Base-by-base conservation (phyloP, 2,113 vertebrate species). In the Nerophis ophidion region DNA sequence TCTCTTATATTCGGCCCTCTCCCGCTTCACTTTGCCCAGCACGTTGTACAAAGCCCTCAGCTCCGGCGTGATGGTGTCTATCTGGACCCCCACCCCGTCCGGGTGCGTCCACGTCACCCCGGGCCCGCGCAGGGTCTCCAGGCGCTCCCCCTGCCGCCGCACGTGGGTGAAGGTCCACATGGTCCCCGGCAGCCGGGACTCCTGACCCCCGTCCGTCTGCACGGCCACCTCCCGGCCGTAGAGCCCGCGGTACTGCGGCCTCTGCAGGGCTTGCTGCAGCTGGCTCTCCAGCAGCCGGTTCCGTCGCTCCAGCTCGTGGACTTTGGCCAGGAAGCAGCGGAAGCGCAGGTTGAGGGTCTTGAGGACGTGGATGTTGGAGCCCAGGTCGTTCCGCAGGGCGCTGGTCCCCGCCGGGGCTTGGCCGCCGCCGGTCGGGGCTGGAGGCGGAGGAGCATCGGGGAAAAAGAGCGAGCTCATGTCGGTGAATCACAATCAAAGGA, bases 101-200 rank as follows among this genome's bases (percentile, higher is more conserved):
- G 91, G 91, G 17, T 90, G 88, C 46, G 81, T 84, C 87, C 88
- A 92, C 65, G 91, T 84, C 75, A 93, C 92, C 33, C 92, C 90
- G 60, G 91, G 90, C 13, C 90, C 90, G 50, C 89, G 91, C 55
- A 94, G 65, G 0, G 92, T 94, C 85, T 93, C 91, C 12, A 90
- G 69, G 60, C 90, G 90, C 76, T 90, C 91, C 13, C 93, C 93
- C 1, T 91, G 91, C 67, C 88, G 89, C 80, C 92, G 85, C 68
- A 93, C 88, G 78, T 94, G 93, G 17, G 92, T 94, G 85, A 88
- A 95, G 72, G 90, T 94, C 93, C 93, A 95, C 75, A 94, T 94
- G 78, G 90, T 93, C 26, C 93, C 93, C 34, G 92, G 92, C 69
- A 94, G 84, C 6, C 91, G 81, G 6, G 92, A 84, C 55, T 78